phyloP scores from a whole-genome alignment of 30 jellyfish, hydroid and myxozoan genomes.

The Hydra vulgaris region DNA sequence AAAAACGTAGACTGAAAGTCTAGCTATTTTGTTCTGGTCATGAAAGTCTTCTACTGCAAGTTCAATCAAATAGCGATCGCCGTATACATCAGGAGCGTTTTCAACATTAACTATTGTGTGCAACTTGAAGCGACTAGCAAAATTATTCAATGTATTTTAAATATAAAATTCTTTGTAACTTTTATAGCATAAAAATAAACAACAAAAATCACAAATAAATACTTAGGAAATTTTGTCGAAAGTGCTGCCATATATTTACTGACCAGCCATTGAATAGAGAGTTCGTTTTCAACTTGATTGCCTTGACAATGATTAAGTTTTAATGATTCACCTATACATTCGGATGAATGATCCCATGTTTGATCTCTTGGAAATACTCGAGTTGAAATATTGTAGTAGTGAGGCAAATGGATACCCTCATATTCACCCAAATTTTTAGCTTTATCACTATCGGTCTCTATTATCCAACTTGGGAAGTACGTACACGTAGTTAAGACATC shows the following conservation, averaged over 20 bases:
- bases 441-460: conserved; percentile 23
- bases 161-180: too few species aligned
- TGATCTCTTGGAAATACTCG: conserved; percentile 46
- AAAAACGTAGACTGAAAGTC: conserved; percentile 50
- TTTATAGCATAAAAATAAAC: too few species aligned
- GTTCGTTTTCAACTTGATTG: conserved; percentile 29
- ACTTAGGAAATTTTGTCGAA: conserved; percentile 32
- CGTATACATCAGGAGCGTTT: conserved; percentile 33
- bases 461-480: conserved; percentile 45
- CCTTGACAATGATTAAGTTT: conserved; percentile 57
- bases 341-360: conserved; percentile 45
- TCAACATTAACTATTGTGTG: conserved; percentile 69
- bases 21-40: conserved; percentile 19
- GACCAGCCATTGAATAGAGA: conserved; percentile 26
- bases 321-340: conserved; percentile 47
- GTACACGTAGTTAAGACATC: conserved; percentile 37
- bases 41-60: conserved; percentile 41
- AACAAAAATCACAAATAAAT: too few species aligned
- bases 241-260: conserved; percentile 28
- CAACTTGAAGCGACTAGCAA: conserved; percentile 37
- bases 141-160: too few species aligned
- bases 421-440: conserved; percentile 31
- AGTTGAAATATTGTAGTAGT: conserved; percentile 49
- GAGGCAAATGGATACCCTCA: conserved; percentile 70
- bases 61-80: conserved; percentile 43